Conservation (phyloP, 2,888 invertebrate genomes). For the Nycteola revayana region DNA sequence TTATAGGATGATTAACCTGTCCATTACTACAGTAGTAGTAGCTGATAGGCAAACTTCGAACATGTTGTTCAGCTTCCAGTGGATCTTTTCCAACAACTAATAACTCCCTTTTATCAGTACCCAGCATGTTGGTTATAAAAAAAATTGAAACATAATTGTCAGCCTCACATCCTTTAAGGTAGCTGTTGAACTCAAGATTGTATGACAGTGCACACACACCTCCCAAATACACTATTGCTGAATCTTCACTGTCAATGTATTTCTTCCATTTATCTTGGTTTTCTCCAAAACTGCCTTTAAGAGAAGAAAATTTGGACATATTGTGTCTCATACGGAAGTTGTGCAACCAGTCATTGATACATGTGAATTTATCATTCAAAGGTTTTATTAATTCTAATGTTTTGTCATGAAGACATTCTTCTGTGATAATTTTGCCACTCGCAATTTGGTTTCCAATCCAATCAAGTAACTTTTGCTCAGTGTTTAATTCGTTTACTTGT, state of each 20-base stretch:
- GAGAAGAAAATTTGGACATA: constrained; percentile 31
- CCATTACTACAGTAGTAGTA: constrained; percentile 35
- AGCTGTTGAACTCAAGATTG: constrained; percentile 33
- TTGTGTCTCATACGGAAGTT: constrained; percentile 41
- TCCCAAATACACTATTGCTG: constrained; percentile 36
- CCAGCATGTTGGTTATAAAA: constrained; percentile 34
- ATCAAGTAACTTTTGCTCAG: constrained; percentile 39
- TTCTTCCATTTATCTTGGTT: constrained; percentile 34
- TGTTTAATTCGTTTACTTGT: constrained; percentile 29
- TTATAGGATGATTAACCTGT: constrained; percentile 30
- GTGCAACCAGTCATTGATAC: constrained; percentile 39
- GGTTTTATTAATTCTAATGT: constrained; percentile 34
- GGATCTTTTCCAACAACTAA: constrained; percentile 37
- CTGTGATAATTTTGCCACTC: constrained; percentile 31
- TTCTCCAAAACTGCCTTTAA: constrained; percentile 21
- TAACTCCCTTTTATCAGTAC: constrained; percentile 36
- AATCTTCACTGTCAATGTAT: constrained; percentile 25
- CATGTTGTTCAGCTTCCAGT: constrained; percentile 21
- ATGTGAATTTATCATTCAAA: constrained; percentile 32
- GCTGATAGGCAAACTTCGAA: constrained; percentile 37
- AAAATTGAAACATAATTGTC: constrained; percentile 40
- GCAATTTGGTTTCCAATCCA: constrained; percentile 38
- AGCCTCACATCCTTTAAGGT: constrained; percentile 25
- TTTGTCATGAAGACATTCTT: constrained; percentile 32
- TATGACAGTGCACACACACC: constrained; percentile 37